A percentile compares a stretch with the other conserved stretches of the same genome.
These are phyloP conservation scores for Bacillus rossius DNA, from an alignment of 1,140 invertebrate genomes.

Conservation along the genomic window DNA sequence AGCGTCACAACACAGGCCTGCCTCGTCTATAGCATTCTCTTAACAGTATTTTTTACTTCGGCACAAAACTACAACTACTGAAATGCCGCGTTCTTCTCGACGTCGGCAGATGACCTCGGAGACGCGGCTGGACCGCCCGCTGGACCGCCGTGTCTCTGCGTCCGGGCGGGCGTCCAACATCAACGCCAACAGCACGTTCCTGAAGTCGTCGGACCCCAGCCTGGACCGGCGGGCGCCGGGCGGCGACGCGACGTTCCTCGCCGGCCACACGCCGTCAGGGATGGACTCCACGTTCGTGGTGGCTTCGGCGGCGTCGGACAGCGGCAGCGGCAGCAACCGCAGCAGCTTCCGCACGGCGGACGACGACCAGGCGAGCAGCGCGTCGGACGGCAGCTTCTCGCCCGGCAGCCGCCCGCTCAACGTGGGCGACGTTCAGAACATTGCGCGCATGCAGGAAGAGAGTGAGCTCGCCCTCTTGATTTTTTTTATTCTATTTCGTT, in stretches of 20 bases:
- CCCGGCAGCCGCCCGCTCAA: slow-evolving; percentile 13
- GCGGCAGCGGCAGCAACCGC: not conserved
- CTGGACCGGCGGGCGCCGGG: not conserved
- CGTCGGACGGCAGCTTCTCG: slow-evolving; percentile 16
- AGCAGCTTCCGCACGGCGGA: not conserved
- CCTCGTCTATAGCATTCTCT: no score
- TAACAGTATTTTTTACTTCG: no score
- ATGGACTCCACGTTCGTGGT: slow-evolving; percentile 11
- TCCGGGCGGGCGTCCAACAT: not conserved
- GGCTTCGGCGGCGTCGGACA: not conserved
- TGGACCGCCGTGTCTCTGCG: not conserved
- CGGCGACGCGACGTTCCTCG: not conserved
- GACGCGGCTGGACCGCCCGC: no score
- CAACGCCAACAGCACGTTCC: not conserved
- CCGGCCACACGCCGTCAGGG: not conserved
- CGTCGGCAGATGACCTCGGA: no score
- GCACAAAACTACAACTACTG: no score
- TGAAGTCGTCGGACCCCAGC: not conserved
- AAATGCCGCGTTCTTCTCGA: no score
- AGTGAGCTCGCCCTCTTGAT: not conserved
- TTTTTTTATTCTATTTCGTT: not conserved
- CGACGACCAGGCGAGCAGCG: slow-evolving; percentile 15
- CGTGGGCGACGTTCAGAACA: slow-evolving; percentile 15
- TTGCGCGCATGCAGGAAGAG: slow-evolving; percentile 17
- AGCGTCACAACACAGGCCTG: no score